Base-by-base conservation (phyloP, 2,888 invertebrate species). In the Sabatieria punctata region DNA sequence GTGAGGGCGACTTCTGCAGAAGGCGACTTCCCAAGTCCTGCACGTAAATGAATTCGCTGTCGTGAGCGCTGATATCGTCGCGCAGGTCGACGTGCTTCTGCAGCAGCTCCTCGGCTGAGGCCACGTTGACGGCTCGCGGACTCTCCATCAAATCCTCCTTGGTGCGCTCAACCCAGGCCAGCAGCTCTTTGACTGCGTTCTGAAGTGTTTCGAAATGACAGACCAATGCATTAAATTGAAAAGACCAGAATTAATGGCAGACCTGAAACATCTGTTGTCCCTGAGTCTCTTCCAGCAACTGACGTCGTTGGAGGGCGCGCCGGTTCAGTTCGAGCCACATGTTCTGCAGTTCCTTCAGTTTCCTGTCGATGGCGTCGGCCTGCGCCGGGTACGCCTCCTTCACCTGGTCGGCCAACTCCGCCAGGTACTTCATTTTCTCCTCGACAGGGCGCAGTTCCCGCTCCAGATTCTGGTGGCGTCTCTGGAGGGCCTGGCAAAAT, bases 381-480 rank as follows among this genome's bases (percentile, higher is more conserved):
- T 95, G 91, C 48, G 78, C 79, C 0, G 95, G 95, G 70, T 95
- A 93, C 1, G 88, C 80, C 23, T 78, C 78, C 6, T 46, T 39
- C 25, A 54, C 49, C 50, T 51, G 79, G 63, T 84, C 82, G 0
- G 88, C 93, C 46, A 95, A 68, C 52, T 84, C 73, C 57, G 80
- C 80, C 37, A 95, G 83, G 43, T 84, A 77, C 51, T 68, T 68
- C 47, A 91, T 85, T 68, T 93, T 91, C 61, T 93, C 91, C 63
- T 85, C 79, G 2, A 97, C 78, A 1, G 95, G 93, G 19, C 88
- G 84, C 51, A 95, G 70, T 68, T 95, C 95, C 24, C 93, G 70
- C 70, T 95, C 91, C 43, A 95, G 71, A 68, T 89, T 61, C 51
- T 61, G 55, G 35, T 55, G 54, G 41, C 47, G 53, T 6, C 55